Base-by-base conservation (phyloP, 2,888 invertebrate species). In the Loripinus fragilis region DNA sequence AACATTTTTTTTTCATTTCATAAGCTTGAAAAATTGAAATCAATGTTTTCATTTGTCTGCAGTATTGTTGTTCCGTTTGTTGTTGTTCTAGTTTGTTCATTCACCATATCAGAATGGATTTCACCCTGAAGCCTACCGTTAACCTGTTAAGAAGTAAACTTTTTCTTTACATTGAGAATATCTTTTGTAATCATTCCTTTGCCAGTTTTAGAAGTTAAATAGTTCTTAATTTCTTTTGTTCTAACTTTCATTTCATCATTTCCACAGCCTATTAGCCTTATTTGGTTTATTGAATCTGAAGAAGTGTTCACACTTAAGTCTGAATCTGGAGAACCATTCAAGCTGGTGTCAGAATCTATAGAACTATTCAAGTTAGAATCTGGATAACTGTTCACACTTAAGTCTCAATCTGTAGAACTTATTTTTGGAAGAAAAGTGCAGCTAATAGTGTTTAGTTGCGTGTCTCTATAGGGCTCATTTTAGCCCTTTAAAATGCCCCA, bases 1-100 rank as follows among this genome's bases (percentile, higher is more conserved):
- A 55, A 55, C 55, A 55, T n/a, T n/a, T 55, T 55, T 55, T 7
- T 17, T 55, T 55, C 55, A 55, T 55, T 17, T 55, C 55, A 12
- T 25, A 55, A 5, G 55, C 28, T 55, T 55, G 55, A 17, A 55
- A 17, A n/a, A 17, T 55, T 28, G 5, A 55, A 28, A 55, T 55
- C 55, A 17, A 8, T 25, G 55, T 28, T 55, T 55, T 55, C 55
- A 28, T 55, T 28, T 7, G 20, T 7, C 20, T 55, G 15, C 7
- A 55, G 7, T 12, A 17, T 17, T 25, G 25, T 55, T 28, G 55
- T 55, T 17, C 28, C 55, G 28, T 55, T 55, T 7, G 10, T 17
- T 8, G 23, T 28, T 28, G 23, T 55, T 25, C 28, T 7, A 5
- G 23, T 25, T 3, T 28, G 55, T 7, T 55, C 55, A 55, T 55